phyloP scores from a whole-genome alignment of 2,797 vertebrate species.

The Limosa lapponica region DNA sequence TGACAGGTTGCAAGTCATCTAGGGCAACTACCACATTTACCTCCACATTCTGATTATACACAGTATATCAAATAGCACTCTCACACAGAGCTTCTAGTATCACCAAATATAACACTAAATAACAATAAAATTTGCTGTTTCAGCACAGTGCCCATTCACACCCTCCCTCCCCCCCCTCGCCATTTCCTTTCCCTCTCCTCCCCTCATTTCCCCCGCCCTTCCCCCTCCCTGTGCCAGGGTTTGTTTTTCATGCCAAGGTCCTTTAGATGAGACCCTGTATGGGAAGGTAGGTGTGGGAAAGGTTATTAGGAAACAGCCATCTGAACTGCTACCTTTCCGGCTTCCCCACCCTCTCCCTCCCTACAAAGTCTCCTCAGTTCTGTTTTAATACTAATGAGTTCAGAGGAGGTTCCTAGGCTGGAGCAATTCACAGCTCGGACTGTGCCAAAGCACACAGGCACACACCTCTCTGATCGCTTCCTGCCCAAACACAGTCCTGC shows the following conservation, averaged over 20 bases:
- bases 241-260: slow-evolving; percentile 37
- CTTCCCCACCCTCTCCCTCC: slow-evolving; percentile 45
- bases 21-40: neutral
- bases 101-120: neutral
- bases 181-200: slow-evolving; percentile 11
- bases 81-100: neutral
- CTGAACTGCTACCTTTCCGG: slow-evolving; percentile 58
- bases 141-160: neutral
- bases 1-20: neutral
- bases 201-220: neutral
- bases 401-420: slow-evolving; percentile 45
- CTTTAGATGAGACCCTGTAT: slow-evolving; percentile 5
- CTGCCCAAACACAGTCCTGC: slow-evolving; percentile 64
- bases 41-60: neutral
- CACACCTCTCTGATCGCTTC: slow-evolving; percentile 73
- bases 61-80: neutral
- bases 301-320: slow-evolving; percentile 64
- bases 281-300: slow-evolving; percentile 66
- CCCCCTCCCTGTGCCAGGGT: neutral
- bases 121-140: slow-evolving; percentile 42
- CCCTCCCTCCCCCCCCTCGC: neutral
- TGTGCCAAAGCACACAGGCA: slow-evolving; percentile 74
- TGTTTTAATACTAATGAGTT: slow-evolving; percentile 45
- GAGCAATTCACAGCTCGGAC: slow-evolving; percentile 50
- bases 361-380: slow-evolving; percentile 62